Evolutionary conservation across 2,113 vertebrate species (phyloP).

Genomic region (Elephantulus edwardii): DNA sequence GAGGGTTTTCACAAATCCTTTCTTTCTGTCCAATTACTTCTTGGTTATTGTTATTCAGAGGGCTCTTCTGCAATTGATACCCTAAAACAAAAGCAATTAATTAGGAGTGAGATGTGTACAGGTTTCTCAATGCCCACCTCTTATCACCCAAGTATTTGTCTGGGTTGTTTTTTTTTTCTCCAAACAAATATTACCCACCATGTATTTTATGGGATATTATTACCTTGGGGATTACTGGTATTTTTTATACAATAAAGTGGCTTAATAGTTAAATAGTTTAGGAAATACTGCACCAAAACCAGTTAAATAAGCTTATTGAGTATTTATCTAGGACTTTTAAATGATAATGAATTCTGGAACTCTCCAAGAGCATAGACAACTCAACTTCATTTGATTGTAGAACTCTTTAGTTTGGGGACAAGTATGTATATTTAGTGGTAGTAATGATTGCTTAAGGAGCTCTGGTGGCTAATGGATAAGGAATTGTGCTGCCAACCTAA

Average conservation of each 20-base stretch:
- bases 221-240: background rate
- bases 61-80: constrained; percentile 43
- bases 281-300: background rate
- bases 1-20: constrained; percentile 17
- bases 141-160: constrained; percentile 13
- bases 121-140: background rate
- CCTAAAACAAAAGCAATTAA: constrained; percentile 76
- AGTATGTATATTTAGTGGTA: background rate
- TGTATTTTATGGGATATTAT: background rate
- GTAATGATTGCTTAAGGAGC: too few relatives aligned
- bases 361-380: background rate
- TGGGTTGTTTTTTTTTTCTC: too few relatives aligned
- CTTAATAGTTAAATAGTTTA: constrained; percentile 10
- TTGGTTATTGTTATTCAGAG: background rate
- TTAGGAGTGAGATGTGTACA: background rate
- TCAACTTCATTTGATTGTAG: background rate
- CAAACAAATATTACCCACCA: constrained; percentile 3
- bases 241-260: background rate
- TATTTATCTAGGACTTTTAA: constrained; percentile 21
- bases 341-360: background rate
- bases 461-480: too few relatives aligned
- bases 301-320: background rate
- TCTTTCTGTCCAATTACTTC: constrained; percentile 56
- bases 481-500: too few relatives aligned
- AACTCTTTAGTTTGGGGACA: background rate